Percentiles rank a stretch among this genome's conserved stretches.
phyloP scores from a whole-genome alignment of 23 tunicate species.

The Corella eumyota region DNA sequence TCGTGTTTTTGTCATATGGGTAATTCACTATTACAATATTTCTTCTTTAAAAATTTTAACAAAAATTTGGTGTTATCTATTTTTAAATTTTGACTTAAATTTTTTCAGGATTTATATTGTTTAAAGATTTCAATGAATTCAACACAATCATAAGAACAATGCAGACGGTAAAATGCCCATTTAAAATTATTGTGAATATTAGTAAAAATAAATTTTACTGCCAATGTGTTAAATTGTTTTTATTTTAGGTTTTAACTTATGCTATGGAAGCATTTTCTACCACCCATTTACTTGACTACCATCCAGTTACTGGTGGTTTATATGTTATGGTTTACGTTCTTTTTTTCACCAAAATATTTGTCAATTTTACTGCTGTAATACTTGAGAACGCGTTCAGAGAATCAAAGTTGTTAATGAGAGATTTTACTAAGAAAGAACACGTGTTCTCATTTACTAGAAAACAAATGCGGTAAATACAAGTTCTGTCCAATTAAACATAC shows the following conservation, averaged over 20 bases:
- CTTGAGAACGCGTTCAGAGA: constrained; percentile 62
- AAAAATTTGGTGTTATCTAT: not conserved
- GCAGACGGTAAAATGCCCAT: constrained; percentile 32
- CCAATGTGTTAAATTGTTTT: not conserved
- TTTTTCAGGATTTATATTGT: constrained; percentile 46
- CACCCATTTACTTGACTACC: constrained; percentile 18
- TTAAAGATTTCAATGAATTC: constrained; percentile 42
- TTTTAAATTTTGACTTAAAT: not conserved
- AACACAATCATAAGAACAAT: constrained; percentile 29
- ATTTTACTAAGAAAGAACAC: constrained; percentile 16
- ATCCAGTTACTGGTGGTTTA: constrained; percentile 37
- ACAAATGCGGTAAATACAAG: constrained; percentile 54
- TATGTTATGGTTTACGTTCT: constrained; percentile 26
- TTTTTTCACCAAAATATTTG: constrained; percentile 35
- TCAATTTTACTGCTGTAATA: constrained; percentile 51
- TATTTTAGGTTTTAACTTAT: no score
- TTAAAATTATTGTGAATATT: not conserved
- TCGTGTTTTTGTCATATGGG: constrained; percentile 55
- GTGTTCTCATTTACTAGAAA: constrained; percentile 34
- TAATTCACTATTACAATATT: constrained; percentile 1
- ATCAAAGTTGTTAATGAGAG: constrained; percentile 41
- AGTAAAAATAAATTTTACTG: not conserved
- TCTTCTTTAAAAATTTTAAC: not conserved
- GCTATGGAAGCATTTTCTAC: no score
- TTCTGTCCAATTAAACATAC: no score